Conservation (phyloP, 2,797 vertebrate genomes). For the Phoebastria nigripes region DNA sequence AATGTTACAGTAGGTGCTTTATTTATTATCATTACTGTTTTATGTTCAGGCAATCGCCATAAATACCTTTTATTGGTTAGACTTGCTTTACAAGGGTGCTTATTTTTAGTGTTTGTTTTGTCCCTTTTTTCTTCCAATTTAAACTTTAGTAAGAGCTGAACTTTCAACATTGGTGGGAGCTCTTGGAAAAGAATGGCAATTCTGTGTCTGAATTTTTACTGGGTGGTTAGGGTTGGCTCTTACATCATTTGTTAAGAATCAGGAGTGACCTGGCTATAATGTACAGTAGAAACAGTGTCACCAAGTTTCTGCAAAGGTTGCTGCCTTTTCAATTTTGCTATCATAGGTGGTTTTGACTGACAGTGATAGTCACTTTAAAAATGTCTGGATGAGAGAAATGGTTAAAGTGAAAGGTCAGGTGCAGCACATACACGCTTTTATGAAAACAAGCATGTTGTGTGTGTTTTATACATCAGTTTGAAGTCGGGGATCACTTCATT, state of each 20-base stretch:
- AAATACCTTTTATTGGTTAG: background rate
- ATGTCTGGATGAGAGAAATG: background rate
- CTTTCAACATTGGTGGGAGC: background rate
- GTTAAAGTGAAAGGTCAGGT: background rate
- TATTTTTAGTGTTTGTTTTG: background rate
- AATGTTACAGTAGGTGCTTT: background rate
- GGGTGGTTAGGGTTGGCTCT: background rate
- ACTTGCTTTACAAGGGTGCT: background rate
- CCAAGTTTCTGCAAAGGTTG: background rate
- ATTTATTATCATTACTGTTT: slow-evolving; percentile 27
- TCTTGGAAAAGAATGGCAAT: background rate
- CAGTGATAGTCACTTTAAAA: background rate
- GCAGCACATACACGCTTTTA: background rate
- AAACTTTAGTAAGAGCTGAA: background rate
- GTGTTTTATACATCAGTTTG: background rate
- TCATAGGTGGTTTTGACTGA: background rate
- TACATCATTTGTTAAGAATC: background rate
- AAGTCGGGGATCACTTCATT: background rate
- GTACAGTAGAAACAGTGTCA: background rate
- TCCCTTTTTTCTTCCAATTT: background rate
- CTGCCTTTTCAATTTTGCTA: background rate
- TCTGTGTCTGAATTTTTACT: background rate
- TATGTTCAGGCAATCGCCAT: background rate
- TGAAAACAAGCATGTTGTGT: background rate
- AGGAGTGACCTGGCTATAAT: background rate